These are phyloP conservation scores for Cecropterus lyciades DNA, from an alignment of 1,140 invertebrate species.

Conservation along the genomic window DNA sequence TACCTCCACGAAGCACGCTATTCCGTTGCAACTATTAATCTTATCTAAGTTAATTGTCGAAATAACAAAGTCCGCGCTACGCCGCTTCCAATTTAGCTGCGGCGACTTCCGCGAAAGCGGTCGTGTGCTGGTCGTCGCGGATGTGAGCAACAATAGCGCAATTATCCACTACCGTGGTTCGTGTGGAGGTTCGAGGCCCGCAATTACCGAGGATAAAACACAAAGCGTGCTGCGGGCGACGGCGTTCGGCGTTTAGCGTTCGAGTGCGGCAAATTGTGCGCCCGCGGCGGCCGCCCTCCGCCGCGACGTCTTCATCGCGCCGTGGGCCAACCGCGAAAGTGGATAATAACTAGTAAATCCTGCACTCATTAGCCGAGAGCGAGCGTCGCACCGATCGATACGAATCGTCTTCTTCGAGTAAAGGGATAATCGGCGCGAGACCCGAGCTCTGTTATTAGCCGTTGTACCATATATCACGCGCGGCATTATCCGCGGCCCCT, in stretches of 20 bases:
- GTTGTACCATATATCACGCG: conserved; percentile 79
- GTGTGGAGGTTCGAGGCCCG: conserved; percentile 56
- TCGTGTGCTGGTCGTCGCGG: conserved; percentile 46
- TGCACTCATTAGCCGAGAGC: conserved; percentile 75
- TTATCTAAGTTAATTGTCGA: conserved; percentile 68
- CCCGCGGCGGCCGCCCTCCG: conserved; percentile 48
- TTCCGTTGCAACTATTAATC: conserved; percentile 60
- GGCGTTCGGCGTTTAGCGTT: conserved; percentile 50
- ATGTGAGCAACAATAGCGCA: conserved; percentile 69
- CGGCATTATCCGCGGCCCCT: conserved; percentile 68
- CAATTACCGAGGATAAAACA: conserved; percentile 77
- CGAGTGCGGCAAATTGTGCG: conserved; percentile 70
- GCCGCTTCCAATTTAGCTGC: conserved; percentile 63
- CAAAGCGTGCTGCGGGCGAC: conserved; percentile 65
- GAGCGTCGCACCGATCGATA: conserved; percentile 74
- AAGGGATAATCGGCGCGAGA: conserved; percentile 74
- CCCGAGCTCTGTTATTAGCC: conserved; percentile 76
- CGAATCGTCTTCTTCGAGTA: conserved; percentile 71
- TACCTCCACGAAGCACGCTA: conserved; percentile 38
- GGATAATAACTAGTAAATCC: conserved; percentile 80
- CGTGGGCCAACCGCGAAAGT: conserved; percentile 67
- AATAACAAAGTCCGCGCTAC: conserved; percentile 56
- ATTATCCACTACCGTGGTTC: conserved; percentile 67
- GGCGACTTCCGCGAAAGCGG: conserved; percentile 48
- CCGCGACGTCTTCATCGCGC: conserved; percentile 75